phyloP scores from a whole-genome alignment of 1,140 invertebrate species.

The Listronotus bonariensis region DNA sequence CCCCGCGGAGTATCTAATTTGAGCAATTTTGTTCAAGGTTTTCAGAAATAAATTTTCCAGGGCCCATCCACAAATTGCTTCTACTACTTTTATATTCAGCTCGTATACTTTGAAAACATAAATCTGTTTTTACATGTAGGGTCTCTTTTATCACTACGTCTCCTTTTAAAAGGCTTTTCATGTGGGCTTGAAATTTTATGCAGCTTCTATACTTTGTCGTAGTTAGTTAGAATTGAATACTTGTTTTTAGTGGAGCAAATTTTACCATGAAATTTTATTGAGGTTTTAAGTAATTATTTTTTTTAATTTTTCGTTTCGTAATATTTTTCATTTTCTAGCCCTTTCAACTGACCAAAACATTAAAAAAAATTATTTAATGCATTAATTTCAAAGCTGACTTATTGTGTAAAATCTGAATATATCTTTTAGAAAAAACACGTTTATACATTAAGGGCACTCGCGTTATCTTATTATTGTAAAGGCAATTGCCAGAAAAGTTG shows the following conservation, averaged over 20 bases:
- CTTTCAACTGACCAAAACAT: too few relatives aligned
- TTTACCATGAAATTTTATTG: background rate
- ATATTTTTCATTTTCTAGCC: too few relatives aligned
- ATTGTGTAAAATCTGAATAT: too few relatives aligned
- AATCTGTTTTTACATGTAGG: constrained; percentile 36
- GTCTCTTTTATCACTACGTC: constrained; percentile 34
- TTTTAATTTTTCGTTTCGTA: too few relatives aligned
- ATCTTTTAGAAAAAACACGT: too few relatives aligned
- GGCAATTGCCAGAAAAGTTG: too few relatives aligned
- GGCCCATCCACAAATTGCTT: constrained; percentile 31
- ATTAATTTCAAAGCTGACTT: too few relatives aligned
- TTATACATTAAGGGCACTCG: too few relatives aligned
- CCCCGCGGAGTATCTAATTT: constrained; percentile 11
- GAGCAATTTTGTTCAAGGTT: constrained; percentile 15
- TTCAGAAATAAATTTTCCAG: constrained; percentile 20
- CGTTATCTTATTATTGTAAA: too few relatives aligned
- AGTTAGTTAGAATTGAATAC: constrained; percentile 28
- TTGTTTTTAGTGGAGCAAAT: constrained; percentile 17
- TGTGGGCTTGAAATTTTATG: constrained; percentile 34
- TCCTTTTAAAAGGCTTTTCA: constrained; percentile 36
- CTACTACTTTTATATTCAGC: constrained; percentile 31
- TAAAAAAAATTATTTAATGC: too few relatives aligned
- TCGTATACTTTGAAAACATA: constrained; percentile 34
- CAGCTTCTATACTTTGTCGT: constrained; percentile 31
- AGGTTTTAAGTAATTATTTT: background rate